Evolutionary conservation across 2,888 invertebrate species (phyloP).

Genomic region (Nephrotoma appendiculata): DNA sequence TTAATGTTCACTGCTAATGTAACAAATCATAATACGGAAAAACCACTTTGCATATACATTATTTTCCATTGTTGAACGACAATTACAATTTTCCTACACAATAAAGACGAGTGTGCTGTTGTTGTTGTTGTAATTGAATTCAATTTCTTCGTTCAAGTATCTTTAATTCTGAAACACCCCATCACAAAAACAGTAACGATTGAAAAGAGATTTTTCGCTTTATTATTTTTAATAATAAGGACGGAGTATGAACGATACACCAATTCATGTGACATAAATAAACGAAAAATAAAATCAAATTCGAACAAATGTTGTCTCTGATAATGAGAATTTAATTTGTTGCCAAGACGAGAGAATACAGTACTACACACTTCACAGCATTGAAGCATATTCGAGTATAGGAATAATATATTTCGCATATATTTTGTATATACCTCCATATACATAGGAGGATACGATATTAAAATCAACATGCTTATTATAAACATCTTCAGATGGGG

Average conservation of each 20-base stretch:
- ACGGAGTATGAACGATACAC: neutral
- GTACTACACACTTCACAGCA: neutral
- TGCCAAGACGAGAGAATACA: no score
- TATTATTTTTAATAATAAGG: no score
- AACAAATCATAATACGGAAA: neutral
- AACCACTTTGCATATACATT: neutral
- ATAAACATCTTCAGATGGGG: neutral
- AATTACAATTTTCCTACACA: neutral
- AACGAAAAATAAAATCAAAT: neutral
- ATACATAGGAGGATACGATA: neutral
- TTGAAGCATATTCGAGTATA: neutral
- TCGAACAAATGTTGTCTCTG: neutral
- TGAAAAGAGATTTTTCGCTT: neutral
- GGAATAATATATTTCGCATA: neutral
- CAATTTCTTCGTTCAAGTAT: neutral
- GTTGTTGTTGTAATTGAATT: neutral
- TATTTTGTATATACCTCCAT: no score
- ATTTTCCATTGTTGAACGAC: neutral
- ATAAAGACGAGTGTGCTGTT: neutral
- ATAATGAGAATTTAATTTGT: neutral
- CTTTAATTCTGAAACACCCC: neutral
- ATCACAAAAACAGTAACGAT: neutral
- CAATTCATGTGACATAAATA: neutral
- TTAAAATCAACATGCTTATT: neutral
- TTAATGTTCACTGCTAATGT: neutral